Conservation (phyloP, 2,888 invertebrate genomes). For the Cephus spinipes region DNA sequence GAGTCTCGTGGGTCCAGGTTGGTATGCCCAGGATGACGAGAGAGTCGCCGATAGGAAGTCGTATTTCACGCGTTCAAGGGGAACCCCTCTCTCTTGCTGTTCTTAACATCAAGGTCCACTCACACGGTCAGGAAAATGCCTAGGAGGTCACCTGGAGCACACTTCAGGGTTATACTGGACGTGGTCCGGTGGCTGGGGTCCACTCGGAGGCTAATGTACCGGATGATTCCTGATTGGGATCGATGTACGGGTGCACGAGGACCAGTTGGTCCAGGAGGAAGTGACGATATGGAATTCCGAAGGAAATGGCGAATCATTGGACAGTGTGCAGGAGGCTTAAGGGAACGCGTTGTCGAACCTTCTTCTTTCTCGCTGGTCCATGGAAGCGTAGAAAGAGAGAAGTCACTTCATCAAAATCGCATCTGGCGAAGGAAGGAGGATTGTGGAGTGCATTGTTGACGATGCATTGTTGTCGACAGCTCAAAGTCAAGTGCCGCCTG, state of each 20-base stretch:
- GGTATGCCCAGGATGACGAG: conserved; percentile 27
- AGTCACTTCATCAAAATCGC: conserved; percentile 58
- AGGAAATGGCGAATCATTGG: conserved; percentile 6
- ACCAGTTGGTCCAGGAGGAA: neutral
- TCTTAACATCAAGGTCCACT: conserved; percentile 6
- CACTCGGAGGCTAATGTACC: neutral
- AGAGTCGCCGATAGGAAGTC: conserved; percentile 42
- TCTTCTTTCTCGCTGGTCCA: conserved; percentile 1
- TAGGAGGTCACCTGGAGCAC: neutral
- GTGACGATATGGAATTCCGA: neutral
- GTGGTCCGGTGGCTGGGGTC: neutral
- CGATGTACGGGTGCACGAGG: neutral
- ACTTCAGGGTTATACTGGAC: neutral
- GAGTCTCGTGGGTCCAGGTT: conserved; percentile 26
- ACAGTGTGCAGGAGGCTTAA: conserved; percentile 5
- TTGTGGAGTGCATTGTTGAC: conserved; percentile 47
- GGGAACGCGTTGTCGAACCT: neutral
- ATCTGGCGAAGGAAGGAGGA: conserved; percentile 47
- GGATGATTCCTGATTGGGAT: neutral
- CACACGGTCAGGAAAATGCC: conserved; percentile 22
- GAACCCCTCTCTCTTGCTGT: neutral
- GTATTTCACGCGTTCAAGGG: conserved; percentile 35
- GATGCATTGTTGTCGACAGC: conserved; percentile 46
- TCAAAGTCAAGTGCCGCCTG: conserved; percentile 57
- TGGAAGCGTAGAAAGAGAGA: conserved; percentile 23